phyloP scores from a whole-genome alignment of 2,888 invertebrate genomes.

The Mimumesa dahlbomi region DNA sequence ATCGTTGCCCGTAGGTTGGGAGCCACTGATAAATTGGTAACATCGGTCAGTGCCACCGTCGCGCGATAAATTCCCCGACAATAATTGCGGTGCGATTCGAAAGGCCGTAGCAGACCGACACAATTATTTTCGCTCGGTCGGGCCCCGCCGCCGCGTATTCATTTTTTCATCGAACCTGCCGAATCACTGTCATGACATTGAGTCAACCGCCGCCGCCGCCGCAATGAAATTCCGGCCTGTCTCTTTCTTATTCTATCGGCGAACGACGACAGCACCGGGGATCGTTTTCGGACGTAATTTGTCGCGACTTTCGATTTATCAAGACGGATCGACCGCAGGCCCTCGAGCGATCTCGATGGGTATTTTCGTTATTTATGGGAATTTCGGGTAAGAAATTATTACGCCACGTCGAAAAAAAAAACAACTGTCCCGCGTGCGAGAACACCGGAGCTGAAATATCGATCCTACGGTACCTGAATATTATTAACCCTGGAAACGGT shows the following conservation, averaged over 20 bases:
- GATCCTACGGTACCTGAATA: no score
- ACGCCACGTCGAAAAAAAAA: no score
- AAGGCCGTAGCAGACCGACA: slow-evolving; percentile 41
- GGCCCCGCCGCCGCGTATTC: slow-evolving; percentile 38
- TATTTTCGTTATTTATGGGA: not conserved
- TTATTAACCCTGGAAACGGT: no score
- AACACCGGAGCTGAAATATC: no score
- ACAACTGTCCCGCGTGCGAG: no score
- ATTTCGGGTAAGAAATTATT: no score
- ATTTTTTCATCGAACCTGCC: slow-evolving; percentile 64
- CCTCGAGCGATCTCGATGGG: not conserved
- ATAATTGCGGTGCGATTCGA: slow-evolving; percentile 46
- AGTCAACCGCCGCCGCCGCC: slow-evolving; percentile 38
- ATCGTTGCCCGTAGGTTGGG: slow-evolving; percentile 7
- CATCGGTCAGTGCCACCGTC: slow-evolving; percentile 51
- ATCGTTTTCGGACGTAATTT: slow-evolving; percentile 58
- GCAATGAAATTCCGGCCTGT: slow-evolving; percentile 31
- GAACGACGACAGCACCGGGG: slow-evolving; percentile 9
- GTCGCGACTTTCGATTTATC: slow-evolving; percentile 49
- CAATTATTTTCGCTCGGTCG: slow-evolving; percentile 62
- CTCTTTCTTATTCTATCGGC: not conserved
- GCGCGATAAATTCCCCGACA: slow-evolving; percentile 49
- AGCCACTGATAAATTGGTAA: slow-evolving; percentile 49
- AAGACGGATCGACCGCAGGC: slow-evolving; percentile 17
- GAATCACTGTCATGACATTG: slow-evolving; percentile 58